Conservation (phyloP, 2,888 invertebrate genomes). For the Falcaria lacertinaria region DNA sequence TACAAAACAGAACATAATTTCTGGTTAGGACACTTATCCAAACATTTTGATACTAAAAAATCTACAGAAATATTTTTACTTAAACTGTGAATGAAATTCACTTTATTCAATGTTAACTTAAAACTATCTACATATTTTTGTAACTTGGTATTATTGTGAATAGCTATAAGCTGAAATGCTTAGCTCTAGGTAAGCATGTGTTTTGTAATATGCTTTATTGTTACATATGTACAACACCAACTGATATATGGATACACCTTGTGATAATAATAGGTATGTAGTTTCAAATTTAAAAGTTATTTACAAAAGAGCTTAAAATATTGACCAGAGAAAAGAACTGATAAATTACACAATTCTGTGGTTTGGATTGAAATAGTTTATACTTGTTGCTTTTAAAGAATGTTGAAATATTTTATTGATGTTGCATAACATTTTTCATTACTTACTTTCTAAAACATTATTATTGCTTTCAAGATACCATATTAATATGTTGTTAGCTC, state of each 20-base stretch:
- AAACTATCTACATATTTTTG: conserved; percentile 1
- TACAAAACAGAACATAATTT: conserved; percentile 25
- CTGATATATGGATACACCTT: conserved; percentile 36
- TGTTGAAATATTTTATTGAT: conserved; percentile 15
- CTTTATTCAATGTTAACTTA: neutral
- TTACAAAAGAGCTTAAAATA: conserved; percentile 36
- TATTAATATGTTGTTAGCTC: too few species aligned
- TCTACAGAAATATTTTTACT: neutral
- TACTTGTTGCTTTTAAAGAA: conserved; percentile 13
- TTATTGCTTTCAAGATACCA: neutral
- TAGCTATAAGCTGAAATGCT: neutral
- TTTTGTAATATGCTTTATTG: conserved; percentile 23
- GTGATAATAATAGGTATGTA: conserved; percentile 36
- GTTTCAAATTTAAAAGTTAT: conserved; percentile 28
- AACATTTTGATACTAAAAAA: conserved; percentile 13
- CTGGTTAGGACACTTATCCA: conserved; percentile 3
- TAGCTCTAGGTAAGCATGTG: conserved; percentile 12
- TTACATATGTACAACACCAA: conserved; percentile 45
- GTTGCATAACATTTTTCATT: conserved; percentile 13
- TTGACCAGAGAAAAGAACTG: conserved; percentile 19
- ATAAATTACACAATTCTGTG: conserved; percentile 13
- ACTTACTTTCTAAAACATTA: neutral
- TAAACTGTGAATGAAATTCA: neutral
- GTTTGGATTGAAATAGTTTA: conserved; percentile 5
- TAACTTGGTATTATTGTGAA: conserved; percentile 1